These are phyloP conservation scores for Meloidogyne floridensis DNA, from an alignment of 1,140 invertebrate species.

Conservation along the genomic window DNA sequence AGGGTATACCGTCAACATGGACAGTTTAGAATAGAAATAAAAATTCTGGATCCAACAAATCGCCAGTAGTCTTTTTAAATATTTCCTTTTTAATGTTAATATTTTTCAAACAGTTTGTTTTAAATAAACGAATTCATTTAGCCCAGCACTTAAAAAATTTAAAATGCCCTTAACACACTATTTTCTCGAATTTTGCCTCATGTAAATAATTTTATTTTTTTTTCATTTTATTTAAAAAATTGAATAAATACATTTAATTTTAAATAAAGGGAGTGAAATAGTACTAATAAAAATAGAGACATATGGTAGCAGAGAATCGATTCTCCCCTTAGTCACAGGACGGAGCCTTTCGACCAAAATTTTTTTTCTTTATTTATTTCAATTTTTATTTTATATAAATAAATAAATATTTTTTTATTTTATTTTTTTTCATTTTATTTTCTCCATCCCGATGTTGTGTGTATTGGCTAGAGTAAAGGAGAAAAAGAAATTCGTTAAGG, in stretches of 20 bases:
- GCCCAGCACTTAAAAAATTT: no score
- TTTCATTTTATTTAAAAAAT: slow-evolving; percentile 1
- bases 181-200: neutral
- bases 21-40: no score
- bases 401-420: neutral
- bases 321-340: slow-evolving; percentile 7
- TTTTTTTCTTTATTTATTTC: slow-evolving; percentile 6
- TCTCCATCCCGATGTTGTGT: neutral
- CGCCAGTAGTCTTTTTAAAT: no score
- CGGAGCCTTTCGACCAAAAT: neutral
- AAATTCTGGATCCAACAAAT: no score
- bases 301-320: slow-evolving; percentile 1
- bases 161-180: neutral
- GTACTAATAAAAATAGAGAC: slow-evolving; percentile 4
- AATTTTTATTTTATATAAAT: slow-evolving; percentile 1
- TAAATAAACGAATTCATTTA: no score
- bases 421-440: neutral
- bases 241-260: neutral
- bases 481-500: neutral
- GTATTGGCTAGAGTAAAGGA: neutral
- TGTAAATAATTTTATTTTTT: neutral
- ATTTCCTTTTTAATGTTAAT: no score
- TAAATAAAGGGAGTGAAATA: neutral
- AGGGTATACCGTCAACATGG: no score
- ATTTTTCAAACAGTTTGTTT: no score